A percentile compares a stretch with the other conserved stretches of the same genome.
phyloP scores from a whole-genome alignment of 2,888 invertebrate genomes.

The Platycnemis pennipes region DNA sequence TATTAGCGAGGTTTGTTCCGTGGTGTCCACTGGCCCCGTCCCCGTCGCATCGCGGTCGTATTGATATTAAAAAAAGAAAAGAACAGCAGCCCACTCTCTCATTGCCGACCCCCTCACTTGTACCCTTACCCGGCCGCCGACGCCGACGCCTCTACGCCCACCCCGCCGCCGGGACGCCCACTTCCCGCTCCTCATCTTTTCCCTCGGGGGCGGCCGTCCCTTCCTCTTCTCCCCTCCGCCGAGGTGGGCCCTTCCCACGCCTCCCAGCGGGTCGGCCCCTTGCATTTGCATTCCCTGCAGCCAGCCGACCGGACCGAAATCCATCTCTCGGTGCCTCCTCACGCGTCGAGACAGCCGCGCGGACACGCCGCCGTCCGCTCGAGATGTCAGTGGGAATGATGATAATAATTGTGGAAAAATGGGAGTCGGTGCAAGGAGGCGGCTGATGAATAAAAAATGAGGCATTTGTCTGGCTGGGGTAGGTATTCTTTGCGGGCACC shows the following conservation, averaged over 20 bases:
- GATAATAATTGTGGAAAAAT: background rate
- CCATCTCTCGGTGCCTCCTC: background rate
- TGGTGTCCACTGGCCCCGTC: background rate
- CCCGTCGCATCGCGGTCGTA: background rate
- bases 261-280: background rate
- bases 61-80: background rate
- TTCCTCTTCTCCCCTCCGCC: background rate
- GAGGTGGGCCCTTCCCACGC: background rate
- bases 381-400: background rate
- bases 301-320: background rate
- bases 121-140: background rate
- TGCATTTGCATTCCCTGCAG: background rate
- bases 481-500: background rate
- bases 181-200: background rate
- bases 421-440: background rate
- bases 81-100: background rate
- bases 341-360: background rate
- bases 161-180: background rate
- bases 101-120: background rate
- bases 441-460: constrained; percentile 11
- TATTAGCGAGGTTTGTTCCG: background rate
- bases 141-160: background rate
- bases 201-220: background rate
- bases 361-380: background rate
- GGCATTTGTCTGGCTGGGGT: background rate